A percentile compares a stretch with the other conserved stretches of the same genome.
These are phyloP conservation scores for Apamea monoglypha DNA, from an alignment of 2,888 invertebrate genomes.

Conservation along the genomic window DNA sequence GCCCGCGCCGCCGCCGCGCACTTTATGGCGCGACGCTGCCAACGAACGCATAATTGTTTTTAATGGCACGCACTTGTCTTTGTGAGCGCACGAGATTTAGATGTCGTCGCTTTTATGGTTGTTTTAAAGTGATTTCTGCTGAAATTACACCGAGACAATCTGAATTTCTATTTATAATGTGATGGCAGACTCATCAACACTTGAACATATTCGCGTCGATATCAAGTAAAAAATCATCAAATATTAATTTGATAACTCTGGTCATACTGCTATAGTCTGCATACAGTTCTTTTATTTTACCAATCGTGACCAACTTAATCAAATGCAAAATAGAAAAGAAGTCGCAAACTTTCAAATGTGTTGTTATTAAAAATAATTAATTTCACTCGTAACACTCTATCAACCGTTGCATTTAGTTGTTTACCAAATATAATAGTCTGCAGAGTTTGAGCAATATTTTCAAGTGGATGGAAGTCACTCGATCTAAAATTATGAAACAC, in stretches of 20 bases:
- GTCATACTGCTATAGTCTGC: neutral
- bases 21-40: constrained; percentile 63
- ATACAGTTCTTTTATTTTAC: neutral
- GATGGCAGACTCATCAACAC: constrained; percentile 1
- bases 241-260: neutral
- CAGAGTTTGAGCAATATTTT: neutral
- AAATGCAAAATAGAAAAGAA: neutral
- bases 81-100: constrained; percentile 44
- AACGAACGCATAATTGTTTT: constrained; percentile 66
- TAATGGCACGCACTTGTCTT: constrained; percentile 61
- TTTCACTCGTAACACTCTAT: neutral
- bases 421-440: neutral
- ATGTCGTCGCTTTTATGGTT: constrained; percentile 27
- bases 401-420: neutral
- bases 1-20: constrained; percentile 34
- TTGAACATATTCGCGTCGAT: neutral
- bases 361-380: neutral
- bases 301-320: neutral
- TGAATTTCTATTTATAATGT: constrained; percentile 9
- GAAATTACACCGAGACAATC: constrained; percentile 5
- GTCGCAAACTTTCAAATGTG: neutral
- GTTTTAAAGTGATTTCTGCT: constrained; percentile 23
- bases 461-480: neutral
- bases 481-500: neutral
- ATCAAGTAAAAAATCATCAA: neutral